Conservation (phyloP, 1,140 invertebrate genomes). For the Drosophila erecta region DNA sequence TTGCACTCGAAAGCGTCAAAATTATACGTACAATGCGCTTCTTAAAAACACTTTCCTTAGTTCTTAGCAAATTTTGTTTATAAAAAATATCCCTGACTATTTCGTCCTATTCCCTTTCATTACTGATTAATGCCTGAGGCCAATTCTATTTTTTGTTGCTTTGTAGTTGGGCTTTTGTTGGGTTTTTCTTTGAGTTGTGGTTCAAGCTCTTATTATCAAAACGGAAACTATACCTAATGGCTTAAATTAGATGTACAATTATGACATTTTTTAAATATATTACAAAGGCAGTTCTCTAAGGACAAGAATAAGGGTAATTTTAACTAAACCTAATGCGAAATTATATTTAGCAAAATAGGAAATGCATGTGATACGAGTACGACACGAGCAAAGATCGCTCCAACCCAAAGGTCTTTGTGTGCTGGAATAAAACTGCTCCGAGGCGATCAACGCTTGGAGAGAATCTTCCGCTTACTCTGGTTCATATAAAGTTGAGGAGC, state of each 20-base stretch:
- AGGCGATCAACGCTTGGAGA: slow-evolving; percentile 58
- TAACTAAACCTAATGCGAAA: slow-evolving; percentile 49
- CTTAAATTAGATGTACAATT: slow-evolving; percentile 64
- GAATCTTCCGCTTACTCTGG: slow-evolving; percentile 17
- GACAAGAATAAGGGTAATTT: slow-evolving; percentile 36
- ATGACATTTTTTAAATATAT: slow-evolving; percentile 75
- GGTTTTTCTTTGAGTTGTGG: slow-evolving; percentile 24
- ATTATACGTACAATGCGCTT: slow-evolving; percentile 54
- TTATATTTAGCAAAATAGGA: slow-evolving; percentile 60
- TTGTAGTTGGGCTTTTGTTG: slow-evolving; percentile 31
- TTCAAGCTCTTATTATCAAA: slow-evolving; percentile 70
- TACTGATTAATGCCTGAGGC: slow-evolving; percentile 69
- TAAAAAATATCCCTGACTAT: slow-evolving; percentile 83
- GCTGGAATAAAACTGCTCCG: background rate
- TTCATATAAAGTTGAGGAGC: slow-evolving; percentile 41
- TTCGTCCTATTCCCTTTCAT: slow-evolving; percentile 37
- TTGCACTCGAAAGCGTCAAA: slow-evolving; percentile 47
- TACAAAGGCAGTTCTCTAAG: slow-evolving; percentile 72
- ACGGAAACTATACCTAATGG: slow-evolving; percentile 41
- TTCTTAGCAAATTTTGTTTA: slow-evolving; percentile 64
- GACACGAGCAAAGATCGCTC: slow-evolving; percentile 36
- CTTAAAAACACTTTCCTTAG: slow-evolving; percentile 28
- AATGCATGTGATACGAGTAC: slow-evolving; percentile 54
- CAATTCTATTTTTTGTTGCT: slow-evolving; percentile 48
- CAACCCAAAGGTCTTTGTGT: slow-evolving; percentile 13